These are phyloP conservation scores for Gerris lacustris DNA, from an alignment of 2,888 invertebrate species.

Conservation along the genomic window DNA sequence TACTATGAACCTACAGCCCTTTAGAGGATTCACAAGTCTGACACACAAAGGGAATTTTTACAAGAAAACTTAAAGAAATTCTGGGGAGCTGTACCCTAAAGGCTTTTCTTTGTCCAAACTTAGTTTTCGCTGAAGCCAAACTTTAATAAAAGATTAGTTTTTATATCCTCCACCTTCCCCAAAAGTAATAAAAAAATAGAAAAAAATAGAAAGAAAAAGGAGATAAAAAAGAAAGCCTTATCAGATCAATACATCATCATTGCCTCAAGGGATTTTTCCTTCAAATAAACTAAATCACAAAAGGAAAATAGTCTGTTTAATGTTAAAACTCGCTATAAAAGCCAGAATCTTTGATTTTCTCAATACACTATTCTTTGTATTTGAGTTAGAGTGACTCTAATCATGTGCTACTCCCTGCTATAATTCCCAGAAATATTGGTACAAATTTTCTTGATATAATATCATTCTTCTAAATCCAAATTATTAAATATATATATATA, in stretches of 20 bases:
- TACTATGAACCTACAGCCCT: not conserved
- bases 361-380: no score
- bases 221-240: not conserved
- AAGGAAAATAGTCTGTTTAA: no score
- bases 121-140: not conserved
- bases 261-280: not conserved
- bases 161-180: not conserved
- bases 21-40: not conserved
- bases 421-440: no score
- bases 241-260: constrained; percentile 3
- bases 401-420: no score
- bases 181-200: not conserved
- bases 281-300: no score
- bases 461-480: no score
- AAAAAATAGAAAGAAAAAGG: not conserved
- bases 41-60: not conserved
- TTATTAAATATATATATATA: no score
- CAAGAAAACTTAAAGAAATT: not conserved
- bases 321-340: no score
- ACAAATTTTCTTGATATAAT: no score
- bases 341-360: no score
- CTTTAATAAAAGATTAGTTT: constrained; percentile 5
- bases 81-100: not conserved
- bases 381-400: no score
- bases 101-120: not conserved